Percentiles rank a stretch among this genome's conserved stretches.
These are phyloP conservation scores for Eriocheir sinensis DNA, from an alignment of 1,140 invertebrate species.

Conservation along the genomic window DNA sequence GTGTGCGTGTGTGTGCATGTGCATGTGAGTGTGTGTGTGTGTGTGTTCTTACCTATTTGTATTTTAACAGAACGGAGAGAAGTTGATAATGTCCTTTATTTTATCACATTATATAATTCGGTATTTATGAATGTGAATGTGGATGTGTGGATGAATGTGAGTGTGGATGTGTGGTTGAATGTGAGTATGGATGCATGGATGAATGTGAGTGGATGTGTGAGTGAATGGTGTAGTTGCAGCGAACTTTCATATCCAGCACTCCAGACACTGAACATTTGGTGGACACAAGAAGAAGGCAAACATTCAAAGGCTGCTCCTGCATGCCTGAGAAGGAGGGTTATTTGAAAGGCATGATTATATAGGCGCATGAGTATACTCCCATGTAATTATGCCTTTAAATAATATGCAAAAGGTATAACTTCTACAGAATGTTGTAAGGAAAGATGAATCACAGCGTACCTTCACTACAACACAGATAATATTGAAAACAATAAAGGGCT, in stretches of 20 bases:
- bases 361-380: neutral
- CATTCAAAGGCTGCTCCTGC: neutral
- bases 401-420: neutral
- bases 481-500: neutral
- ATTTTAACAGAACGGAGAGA: no score
- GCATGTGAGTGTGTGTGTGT: neutral
- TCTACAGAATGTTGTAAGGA: neutral
- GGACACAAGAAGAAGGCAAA: neutral
- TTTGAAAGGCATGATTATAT: neutral
- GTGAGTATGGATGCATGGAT: no score
- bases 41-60: no score
- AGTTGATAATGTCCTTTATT: no score
- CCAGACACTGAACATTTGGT: neutral
- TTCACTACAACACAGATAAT: neutral
- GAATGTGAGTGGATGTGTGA: neutral
- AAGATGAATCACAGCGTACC: neutral
- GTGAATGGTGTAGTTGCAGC: neutral
- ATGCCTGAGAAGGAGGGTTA: neutral
- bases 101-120: no score
- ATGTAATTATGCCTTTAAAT: neutral
- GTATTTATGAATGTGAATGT: neutral
- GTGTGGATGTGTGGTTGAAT: neutral
- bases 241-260: neutral
- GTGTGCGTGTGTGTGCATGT: constrained; percentile 18
- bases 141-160: neutral